Evolutionary conservation across 2,113 vertebrate species (phyloP).

Genomic region (Nerophis lumbriciformis): DNA sequence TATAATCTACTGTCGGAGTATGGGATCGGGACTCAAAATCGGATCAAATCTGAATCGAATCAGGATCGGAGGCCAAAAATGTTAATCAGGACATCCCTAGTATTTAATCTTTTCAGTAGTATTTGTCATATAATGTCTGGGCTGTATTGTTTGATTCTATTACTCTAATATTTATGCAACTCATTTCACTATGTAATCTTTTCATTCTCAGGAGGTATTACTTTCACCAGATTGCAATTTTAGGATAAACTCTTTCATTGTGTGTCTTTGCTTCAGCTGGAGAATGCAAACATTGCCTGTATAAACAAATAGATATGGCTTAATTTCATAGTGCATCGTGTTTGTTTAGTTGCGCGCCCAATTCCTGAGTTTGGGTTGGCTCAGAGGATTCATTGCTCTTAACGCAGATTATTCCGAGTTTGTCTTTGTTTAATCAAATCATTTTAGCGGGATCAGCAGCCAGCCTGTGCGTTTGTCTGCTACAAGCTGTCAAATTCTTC

Average conservation of each 20-base stretch:
- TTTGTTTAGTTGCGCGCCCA: constrained; percentile 61
- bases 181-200: constrained; percentile 22
- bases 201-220: constrained; percentile 27
- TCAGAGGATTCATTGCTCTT: constrained; percentile 64
- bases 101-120: too few relatives aligned
- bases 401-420: constrained; percentile 65
- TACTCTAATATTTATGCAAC: neutral
- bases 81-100: too few relatives aligned
- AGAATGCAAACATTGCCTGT: constrained; percentile 50
- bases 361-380: constrained; percentile 57
- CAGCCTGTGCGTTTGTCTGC: constrained; percentile 64
- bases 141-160: too few relatives aligned
- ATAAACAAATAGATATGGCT: constrained; percentile 60
- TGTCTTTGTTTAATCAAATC: constrained; percentile 71
- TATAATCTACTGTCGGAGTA: too few relatives aligned
- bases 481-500: constrained; percentile 65
- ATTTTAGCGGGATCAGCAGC: constrained; percentile 65
- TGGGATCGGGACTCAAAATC: too few relatives aligned
- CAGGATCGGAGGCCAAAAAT: too few relatives aligned
- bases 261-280: constrained; percentile 35
- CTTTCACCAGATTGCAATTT: constrained; percentile 31
- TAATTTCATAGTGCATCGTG: constrained; percentile 41
- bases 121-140: too few relatives aligned
- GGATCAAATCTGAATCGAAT: too few relatives aligned
- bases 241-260: constrained; percentile 40